Conservation (phyloP, 2,113 vertebrate genomes). For the Acrocephalus arundinaceus region DNA sequence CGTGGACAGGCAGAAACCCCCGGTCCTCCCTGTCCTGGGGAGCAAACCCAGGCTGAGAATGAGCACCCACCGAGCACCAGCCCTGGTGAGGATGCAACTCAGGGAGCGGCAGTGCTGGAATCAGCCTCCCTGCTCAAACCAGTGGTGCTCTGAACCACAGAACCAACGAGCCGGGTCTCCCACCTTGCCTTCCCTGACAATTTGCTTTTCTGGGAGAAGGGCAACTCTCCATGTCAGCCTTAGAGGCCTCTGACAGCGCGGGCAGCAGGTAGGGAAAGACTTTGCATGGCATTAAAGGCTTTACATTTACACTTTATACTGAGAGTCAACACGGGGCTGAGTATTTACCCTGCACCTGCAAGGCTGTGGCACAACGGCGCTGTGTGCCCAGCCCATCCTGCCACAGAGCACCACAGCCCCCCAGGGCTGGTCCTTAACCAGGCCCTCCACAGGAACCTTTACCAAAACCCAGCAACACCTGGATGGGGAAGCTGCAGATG, state of each 20-base stretch:
- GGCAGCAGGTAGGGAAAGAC: neutral
- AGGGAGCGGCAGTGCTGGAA: fast-evolving
- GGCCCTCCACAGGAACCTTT: neutral
- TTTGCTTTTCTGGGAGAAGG: neutral
- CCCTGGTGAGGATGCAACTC: fast-evolving
- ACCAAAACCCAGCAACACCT: neutral
- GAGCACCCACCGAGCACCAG: neutral
- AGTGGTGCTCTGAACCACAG: no score
- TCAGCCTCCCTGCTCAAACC: neutral
- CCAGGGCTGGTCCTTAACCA: neutral
- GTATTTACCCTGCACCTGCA: neutral
- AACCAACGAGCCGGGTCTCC: neutral
- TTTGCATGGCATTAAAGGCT: neutral
- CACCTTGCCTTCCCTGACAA: fast-evolving
- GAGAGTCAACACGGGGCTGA: neutral
- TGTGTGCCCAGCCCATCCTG: fast-evolving
- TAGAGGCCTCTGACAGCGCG: fast-evolving
- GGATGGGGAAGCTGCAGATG: neutral
- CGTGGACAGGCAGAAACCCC: neutral
- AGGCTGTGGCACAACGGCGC: neutral
- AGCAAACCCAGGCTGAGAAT: neutral
- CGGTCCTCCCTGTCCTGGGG: neutral
- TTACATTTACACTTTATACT: neutral
- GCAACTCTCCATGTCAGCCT: fast-evolving
- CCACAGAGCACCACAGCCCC: neutral